Percentiles rank a stretch among this genome's conserved stretches.
phyloP scores from a whole-genome alignment of 37 sponge, comb jelly and placozoan species.

The Aphrocallistes beatrix region DNA sequence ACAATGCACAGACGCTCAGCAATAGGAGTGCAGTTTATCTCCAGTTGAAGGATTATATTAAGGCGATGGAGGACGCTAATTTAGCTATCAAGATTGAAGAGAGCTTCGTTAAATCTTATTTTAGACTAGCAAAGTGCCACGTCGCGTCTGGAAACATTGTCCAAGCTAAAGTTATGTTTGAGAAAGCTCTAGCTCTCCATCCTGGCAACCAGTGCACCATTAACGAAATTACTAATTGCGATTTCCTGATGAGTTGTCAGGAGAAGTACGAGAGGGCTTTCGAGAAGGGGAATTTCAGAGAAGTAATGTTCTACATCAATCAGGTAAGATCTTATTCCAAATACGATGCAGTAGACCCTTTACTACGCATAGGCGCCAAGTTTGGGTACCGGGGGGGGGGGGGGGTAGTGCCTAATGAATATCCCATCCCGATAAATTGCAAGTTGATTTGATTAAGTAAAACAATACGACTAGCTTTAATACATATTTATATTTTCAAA shows the following conservation, averaged over 20 bases:
- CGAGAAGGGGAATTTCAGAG: not conserved
- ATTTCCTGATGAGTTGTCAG: not conserved
- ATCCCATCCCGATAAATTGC: too few species aligned
- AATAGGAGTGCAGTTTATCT: conserved; percentile 72
- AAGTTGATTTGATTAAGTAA: too few species aligned
- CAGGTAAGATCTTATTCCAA: too few species aligned
- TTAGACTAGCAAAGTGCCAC: conserved; percentile 76
- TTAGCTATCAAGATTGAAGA: conserved; percentile 33
- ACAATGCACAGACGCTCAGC: conserved; percentile 45
- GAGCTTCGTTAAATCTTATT: conserved; percentile 50
- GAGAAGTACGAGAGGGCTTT: not conserved
- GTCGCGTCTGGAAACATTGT: conserved; percentile 68
- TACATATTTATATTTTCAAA: not conserved
- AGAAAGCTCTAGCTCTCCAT: conserved; percentile 45
- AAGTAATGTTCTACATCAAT: not conserved
- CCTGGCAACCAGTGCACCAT: conserved; percentile 41
- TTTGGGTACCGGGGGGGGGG: too few species aligned
- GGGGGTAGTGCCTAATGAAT: too few species aligned
- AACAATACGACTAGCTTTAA: too few species aligned
- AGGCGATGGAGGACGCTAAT: conserved; percentile 51
- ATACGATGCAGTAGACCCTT: too few species aligned
- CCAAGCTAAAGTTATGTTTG: conserved; percentile 43
- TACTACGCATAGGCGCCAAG: too few species aligned
- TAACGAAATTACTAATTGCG: conserved; percentile 28
- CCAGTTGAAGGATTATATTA: conserved; percentile 43